phyloP scores from a whole-genome alignment of 2,113 vertebrate genomes.

The Labeo rohita region DNA sequence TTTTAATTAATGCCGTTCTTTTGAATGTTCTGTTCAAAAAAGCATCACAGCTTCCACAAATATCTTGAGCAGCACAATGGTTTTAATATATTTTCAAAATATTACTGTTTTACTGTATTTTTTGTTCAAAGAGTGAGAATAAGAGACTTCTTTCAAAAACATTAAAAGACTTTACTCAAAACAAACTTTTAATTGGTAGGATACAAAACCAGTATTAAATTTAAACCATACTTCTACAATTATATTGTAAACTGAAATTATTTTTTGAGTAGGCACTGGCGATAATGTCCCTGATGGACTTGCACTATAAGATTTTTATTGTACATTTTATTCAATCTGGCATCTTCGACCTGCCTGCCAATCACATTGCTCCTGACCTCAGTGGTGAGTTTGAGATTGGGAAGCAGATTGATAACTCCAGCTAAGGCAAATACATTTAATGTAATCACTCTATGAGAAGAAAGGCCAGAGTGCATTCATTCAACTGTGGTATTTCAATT shows the following conservation, averaged over 20 bases:
- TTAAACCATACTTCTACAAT: neutral
- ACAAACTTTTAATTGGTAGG: neutral
- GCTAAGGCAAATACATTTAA: constrained; percentile 22
- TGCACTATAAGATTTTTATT: neutral
- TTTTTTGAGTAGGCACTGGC: neutral
- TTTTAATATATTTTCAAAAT: neutral
- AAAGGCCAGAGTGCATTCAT: constrained; percentile 17
- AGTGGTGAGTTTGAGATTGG: neutral
- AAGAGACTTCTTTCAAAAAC: neutral
- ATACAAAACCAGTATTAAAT: neutral
- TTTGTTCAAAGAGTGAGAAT: neutral
- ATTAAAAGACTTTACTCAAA: neutral
- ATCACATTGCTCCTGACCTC: constrained; percentile 14
- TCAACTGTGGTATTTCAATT: constrained; percentile 11
- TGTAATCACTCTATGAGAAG: neutral
- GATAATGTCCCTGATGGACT: neutral
- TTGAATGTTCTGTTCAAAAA: neutral
- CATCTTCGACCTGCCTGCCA: neutral
- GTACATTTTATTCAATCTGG: neutral
- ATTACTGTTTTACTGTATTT: neutral
- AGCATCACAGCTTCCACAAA: neutral
- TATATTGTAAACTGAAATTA: neutral
- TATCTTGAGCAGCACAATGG: neutral
- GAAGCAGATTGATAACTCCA: constrained; percentile 2
- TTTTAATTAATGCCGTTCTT: neutral